Conservation (phyloP, 1,140 invertebrate genomes). For the Bombus sylvicola region DNA sequence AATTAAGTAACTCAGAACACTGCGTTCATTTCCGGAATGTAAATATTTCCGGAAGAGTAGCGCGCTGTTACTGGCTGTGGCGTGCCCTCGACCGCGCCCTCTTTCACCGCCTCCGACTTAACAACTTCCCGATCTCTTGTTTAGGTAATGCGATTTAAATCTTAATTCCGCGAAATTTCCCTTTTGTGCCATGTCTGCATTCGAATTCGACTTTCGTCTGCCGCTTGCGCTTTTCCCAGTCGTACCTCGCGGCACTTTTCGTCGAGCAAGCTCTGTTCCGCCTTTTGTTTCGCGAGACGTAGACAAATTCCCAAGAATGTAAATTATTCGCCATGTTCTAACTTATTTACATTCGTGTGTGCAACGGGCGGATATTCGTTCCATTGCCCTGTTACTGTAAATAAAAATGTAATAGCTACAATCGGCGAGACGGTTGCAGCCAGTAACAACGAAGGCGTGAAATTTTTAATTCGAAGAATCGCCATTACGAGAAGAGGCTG, state of each 20-base stretch:
- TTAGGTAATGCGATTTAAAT: constrained; percentile 34
- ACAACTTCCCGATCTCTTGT: neutral
- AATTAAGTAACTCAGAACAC: neutral
- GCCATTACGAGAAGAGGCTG: neutral
- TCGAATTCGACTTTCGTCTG: neutral
- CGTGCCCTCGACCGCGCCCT: neutral
- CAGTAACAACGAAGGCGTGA: no score
- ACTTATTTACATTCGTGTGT: neutral
- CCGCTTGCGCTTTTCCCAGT: neutral
- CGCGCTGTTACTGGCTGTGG: neutral
- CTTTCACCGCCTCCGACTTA: neutral
- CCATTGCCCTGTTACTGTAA: no score
- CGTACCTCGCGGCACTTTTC: neutral
- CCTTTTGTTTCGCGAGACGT: neutral
- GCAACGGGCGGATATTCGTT: neutral
- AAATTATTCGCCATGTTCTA: neutral
- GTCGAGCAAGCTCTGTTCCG: neutral
- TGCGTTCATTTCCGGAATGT: constrained; percentile 11
- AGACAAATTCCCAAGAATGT: neutral
- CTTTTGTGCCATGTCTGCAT: neutral
- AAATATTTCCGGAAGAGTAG: constrained; percentile 23
- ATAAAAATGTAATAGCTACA: no score
- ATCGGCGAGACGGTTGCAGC: no score
- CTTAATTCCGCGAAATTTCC: constrained; percentile 20
- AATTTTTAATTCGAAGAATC: no score